Percentiles rank a stretch among this genome's conserved stretches.
Conservation (phyloP, 2,113 vertebrate species). For the Thamnaconus septentrionalis region DNA sequence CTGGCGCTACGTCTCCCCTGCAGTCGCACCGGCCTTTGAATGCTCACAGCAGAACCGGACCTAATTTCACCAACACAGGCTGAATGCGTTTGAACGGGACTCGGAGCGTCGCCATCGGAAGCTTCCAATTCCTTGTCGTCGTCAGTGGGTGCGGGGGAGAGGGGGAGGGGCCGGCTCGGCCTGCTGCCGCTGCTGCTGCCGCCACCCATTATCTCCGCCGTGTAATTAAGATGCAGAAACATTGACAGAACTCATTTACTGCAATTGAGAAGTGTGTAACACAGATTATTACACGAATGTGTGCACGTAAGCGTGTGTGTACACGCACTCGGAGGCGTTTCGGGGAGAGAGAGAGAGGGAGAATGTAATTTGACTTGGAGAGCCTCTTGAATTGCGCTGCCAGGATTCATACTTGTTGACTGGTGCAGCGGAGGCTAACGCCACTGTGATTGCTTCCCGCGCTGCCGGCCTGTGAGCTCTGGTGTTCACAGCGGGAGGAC, state of each 20-base stretch:
- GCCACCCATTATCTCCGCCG: slow-evolving; percentile 64
- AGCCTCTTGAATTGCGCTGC: slow-evolving; percentile 58
- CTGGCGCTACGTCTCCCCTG: no score
- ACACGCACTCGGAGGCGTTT: slow-evolving; percentile 39
- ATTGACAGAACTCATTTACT: slow-evolving; percentile 78
- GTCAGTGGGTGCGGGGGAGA: no score
- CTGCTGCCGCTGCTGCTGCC: neutral
- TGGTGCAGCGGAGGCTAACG: slow-evolving; percentile 18
- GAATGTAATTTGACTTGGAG: slow-evolving; percentile 65
- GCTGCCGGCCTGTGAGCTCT: slow-evolving; percentile 18
- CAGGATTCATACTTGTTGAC: slow-evolving; percentile 33
- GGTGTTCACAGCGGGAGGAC: slow-evolving; percentile 35
- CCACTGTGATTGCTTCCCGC: slow-evolving; percentile 34
- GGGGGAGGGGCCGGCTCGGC: no score
- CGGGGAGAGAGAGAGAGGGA: neutral
- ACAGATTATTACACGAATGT: neutral
- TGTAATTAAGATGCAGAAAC: slow-evolving; percentile 77
- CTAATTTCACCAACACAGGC: no score
- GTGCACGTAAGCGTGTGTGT: slow-evolving; percentile 70
- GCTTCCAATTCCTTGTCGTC: neutral
- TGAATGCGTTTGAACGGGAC: slow-evolving; percentile 15
- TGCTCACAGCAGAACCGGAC: no score
- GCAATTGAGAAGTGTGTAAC: slow-evolving; percentile 69
- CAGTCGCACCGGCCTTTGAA: no score
- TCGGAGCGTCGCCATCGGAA: neutral